Evolutionary conservation across 2,888 invertebrate genomes (phyloP), one percentile per base, ranked within the genome.

Genomic region (Coecobrya sp.): DNA sequence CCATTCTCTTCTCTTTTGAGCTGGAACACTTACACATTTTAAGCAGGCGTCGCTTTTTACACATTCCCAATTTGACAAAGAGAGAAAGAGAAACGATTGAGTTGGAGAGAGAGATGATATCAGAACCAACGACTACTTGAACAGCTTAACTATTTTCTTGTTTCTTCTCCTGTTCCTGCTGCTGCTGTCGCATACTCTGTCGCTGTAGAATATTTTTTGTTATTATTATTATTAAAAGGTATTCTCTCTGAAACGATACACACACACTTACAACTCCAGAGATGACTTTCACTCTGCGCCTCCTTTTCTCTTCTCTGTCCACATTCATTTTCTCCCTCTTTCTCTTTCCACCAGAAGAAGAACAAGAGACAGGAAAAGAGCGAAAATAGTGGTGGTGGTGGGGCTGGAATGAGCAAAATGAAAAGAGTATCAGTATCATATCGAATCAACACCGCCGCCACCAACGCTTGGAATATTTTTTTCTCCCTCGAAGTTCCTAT

Each of bases 51-150:
- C 30, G 65, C 59, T 82, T 82, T 59, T 42, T 36, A 73, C 79
- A 87, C 89, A 85, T 52, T 76, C 49, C 70, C 85, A 85, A 90
- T 73, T 89, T 82, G 70, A 84, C 84, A 45, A 36, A 73, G 42
- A 76, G 49, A 22, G 30, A 68, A 62, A 62, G 10, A 22, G 19
- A 19, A 19, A 52, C 79, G 87, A 76, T 87, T 59, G 65, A 88
- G 87, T 62, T 27, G 22, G 22, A 70, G n/a, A 25, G 36, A 62
- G 30, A 11, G 68, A 68, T 68, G 70, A 19, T 70, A 70, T 70
- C 70, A 52, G 16, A 42, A 2, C n/a, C 49, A 22, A 70, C 19
- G 22, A 70, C 55, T 19, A 55, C 5, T 36, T 65, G 19, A 59
- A 25, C 59, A 16, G 52, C 79, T 52, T 52, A 84, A 30, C 25